phyloP scores from a whole-genome alignment of 2,113 vertebrate species.

The Motacilla alba region DNA sequence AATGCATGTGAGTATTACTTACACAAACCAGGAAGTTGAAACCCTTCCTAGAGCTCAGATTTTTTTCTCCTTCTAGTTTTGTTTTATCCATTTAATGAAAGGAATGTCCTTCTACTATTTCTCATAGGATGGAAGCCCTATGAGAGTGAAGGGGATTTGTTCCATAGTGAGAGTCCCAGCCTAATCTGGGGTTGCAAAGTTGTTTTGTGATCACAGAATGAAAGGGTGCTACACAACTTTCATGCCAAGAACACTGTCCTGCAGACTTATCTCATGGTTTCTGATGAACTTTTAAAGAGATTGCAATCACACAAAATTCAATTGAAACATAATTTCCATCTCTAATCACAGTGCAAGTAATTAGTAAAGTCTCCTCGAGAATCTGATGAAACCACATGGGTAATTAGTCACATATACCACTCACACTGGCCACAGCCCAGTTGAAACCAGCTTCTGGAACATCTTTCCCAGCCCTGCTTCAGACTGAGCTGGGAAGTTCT shows the following conservation, averaged over 20 bases:
- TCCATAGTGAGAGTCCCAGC: background rate
- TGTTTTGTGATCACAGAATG: background rate
- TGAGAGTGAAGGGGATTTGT: background rate
- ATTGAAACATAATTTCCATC: background rate
- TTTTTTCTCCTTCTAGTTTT: background rate
- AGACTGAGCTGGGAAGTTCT: background rate
- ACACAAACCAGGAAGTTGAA: background rate
- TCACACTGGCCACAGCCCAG: background rate
- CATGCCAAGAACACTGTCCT: background rate
- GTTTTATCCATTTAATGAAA: background rate
- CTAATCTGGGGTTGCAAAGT: background rate
- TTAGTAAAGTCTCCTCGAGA: background rate
- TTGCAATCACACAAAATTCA: background rate
- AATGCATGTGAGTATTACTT: accelerated
- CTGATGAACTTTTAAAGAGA: background rate
- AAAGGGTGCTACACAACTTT: background rate
- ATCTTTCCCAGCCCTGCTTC: background rate
- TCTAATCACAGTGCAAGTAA: background rate
- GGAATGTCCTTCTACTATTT: background rate
- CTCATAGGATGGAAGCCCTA: background rate
- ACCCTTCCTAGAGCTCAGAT: background rate
- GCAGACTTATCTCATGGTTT: background rate
- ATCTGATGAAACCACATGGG: background rate
- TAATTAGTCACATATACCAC: constrained; percentile 2
- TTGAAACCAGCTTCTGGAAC: background rate